Conservation (phyloP, 92 coral and sea anemone species). For the Epizoanthus fatuus region DNA sequence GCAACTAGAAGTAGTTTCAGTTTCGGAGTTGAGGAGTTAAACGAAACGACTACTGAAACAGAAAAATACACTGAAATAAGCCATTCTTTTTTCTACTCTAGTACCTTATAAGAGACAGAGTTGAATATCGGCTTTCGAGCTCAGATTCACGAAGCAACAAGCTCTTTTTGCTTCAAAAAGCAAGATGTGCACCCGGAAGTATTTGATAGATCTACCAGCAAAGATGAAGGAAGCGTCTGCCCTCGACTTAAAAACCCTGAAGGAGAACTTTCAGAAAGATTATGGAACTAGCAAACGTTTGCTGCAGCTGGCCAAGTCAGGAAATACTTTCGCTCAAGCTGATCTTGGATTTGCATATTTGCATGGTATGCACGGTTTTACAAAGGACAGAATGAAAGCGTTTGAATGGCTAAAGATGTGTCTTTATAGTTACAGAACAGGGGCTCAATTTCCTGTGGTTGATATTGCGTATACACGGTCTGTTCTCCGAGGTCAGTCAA, state of each 20-base stretch:
- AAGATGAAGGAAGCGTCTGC: not conserved
- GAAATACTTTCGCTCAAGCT: not conserved
- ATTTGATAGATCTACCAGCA: not conserved
- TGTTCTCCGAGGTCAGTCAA: not conserved
- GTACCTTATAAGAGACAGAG: no score
- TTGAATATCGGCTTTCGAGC: no score
- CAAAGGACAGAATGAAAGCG: constrained; percentile 17
- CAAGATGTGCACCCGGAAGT: not conserved
- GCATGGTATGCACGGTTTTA: constrained; percentile 5
- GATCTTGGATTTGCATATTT: constrained; percentile 10
- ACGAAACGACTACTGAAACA: no score
- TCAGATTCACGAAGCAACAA: no score
- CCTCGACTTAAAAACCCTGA: constrained; percentile 13
- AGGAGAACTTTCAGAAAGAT: constrained; percentile 7
- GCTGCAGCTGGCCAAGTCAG: not conserved
- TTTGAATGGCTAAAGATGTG: not conserved
- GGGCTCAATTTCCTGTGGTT: not conserved
- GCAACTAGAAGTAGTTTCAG: no score
- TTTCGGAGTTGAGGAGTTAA: no score
- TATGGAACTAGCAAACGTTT: not conserved
- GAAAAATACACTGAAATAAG: no score
- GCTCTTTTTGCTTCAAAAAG: no score
- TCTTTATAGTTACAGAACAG: not conserved
- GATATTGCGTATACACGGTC: not conserved
- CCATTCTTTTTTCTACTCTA: no score